Evolutionary conservation across 2,888 invertebrate species (phyloP).

Genomic region (Steinernema carpocapsae): DNA sequence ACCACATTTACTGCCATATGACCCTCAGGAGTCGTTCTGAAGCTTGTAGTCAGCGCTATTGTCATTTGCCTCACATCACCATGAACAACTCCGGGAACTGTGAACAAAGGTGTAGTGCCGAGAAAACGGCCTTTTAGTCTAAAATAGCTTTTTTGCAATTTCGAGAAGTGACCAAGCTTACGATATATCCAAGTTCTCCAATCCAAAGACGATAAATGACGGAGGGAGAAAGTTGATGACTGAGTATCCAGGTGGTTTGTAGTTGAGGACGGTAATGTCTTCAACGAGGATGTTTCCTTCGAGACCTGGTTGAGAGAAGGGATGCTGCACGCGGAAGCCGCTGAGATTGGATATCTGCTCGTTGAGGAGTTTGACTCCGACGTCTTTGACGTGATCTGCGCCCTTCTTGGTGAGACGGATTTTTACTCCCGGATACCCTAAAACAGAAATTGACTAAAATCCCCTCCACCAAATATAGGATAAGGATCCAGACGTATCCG

Average conservation of each 20-base stretch:
- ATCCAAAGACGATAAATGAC: constrained; percentile 55
- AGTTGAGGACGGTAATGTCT: constrained; percentile 58
- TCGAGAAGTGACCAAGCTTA: constrained; percentile 39
- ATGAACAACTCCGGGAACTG: constrained; percentile 53
- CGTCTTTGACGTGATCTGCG: constrained; percentile 64
- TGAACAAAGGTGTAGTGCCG: constrained; percentile 49
- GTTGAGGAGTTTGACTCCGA: constrained; percentile 65
- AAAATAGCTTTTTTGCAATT: neutral
- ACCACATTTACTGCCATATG: constrained; percentile 57
- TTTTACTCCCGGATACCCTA: constrained; percentile 64
- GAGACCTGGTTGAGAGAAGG: constrained; percentile 60
- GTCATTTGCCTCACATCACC: constrained; percentile 61
- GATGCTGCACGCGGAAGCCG: constrained; percentile 54
- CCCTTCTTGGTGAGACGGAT: constrained; percentile 66
- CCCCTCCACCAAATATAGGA: too few relatives aligned
- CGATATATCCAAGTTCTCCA: constrained; percentile 62
- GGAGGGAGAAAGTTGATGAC: constrained; percentile 64
- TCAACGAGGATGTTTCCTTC: constrained; percentile 57
- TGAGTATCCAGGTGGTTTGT: constrained; percentile 60
- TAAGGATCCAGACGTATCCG: too few relatives aligned
- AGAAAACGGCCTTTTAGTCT: constrained; percentile 52
- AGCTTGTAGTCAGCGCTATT: constrained; percentile 57
- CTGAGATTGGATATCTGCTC: constrained; percentile 59
- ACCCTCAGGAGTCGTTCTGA: constrained; percentile 55
- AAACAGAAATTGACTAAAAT: constrained; percentile 40